Evolutionary conservation across 2,888 invertebrate species (phyloP).

Genomic region (Osmoderma eremita): DNA sequence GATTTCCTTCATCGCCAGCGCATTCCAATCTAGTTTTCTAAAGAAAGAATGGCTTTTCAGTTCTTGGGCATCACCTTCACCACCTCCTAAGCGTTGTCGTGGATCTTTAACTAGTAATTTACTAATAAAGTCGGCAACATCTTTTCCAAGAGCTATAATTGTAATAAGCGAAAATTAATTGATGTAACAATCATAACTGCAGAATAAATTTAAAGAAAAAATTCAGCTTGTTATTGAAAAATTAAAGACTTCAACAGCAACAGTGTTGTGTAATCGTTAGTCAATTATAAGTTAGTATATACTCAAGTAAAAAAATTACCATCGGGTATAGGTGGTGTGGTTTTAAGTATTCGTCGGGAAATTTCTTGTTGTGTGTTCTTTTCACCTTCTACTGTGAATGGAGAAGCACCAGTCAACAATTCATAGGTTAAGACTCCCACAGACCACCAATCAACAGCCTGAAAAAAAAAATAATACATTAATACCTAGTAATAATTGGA

Average conservation of each 20-base stretch:
- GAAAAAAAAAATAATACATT: slow-evolving; percentile 55
- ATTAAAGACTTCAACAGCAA: background rate
- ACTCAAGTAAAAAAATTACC: slow-evolving; percentile 58
- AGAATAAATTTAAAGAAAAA: no score
- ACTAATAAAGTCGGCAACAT: slow-evolving; percentile 81
- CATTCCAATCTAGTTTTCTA: slow-evolving; percentile 84
- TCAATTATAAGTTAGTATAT: background rate
- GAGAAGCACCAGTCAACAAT: slow-evolving; percentile 94
- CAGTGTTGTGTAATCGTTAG: no score
- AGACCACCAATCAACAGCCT: slow-evolving; percentile 99
- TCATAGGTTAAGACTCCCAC: slow-evolving; percentile 97
- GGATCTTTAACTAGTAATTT: slow-evolving; percentile 92
- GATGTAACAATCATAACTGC: no score
- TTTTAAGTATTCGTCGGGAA: slow-evolving; percentile 87
- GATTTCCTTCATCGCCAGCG: slow-evolving; percentile 79
- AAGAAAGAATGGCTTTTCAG: slow-evolving; percentile 93
- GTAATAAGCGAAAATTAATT: background rate
- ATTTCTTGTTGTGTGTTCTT: slow-evolving; percentile 95
- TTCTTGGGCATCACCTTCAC: slow-evolving; percentile 84
- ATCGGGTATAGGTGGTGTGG: slow-evolving; percentile 89
- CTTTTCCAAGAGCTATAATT: slow-evolving; percentile 69
- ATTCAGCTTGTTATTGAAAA: no score
- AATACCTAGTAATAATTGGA: no score
- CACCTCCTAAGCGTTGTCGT: slow-evolving; percentile 85
- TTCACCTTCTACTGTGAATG: slow-evolving; percentile 96